Base-by-base conservation (phyloP, 1,140 invertebrate species). In the Pygmarrhopalites habei region DNA sequence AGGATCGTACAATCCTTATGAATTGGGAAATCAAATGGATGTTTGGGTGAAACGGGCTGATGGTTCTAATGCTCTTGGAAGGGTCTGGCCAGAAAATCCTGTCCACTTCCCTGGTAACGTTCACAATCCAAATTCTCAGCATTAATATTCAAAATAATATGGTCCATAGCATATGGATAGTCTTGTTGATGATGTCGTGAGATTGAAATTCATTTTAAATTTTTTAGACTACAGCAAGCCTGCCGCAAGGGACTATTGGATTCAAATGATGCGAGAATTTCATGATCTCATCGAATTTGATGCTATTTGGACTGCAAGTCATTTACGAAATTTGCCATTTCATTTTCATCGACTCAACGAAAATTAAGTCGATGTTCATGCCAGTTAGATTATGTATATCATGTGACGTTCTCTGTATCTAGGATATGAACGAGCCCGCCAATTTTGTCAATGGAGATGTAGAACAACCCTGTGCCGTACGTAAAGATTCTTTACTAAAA, bases 381-480 rank as follows among this genome's bases (percentile, higher is more conserved):
- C n/a, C n/a, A n/a, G n/a, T n/a, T n/a, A n/a, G n/a, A n/a, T n/a
- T n/a, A n/a, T 39, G 7, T 39, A 19, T 51, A 51, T 10, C n/a
- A n/a, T n/a, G n/a, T n/a, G 55, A 41, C 30, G 10, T 35, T 53
- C 49, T 58, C 55, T 44, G 29, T 10, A 32, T 15, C 17, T 57
- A 63, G 58, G 69, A 79, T 66, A 79, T 78, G 78, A 78, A 78
- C 62, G 77, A 78, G 60, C 77, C 77, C 19, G 73, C 77, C 12
- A 77, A 74, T 62, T 78, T 78, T 63, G 71, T 66, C 32, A 70
- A 72, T 72, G 79, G 79, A 0, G 61, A 63, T 39, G n/a, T 57
- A 5, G 26, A 47, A 26, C 44, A 71, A 56, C 77, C 65, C 1
- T 67, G 68, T 41, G 3, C 7, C 2, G 21, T 21, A 4, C 65